Evolutionary conservation across 2,888 invertebrate genomes (phyloP).

Genomic region (Argynnis bischoffii): DNA sequence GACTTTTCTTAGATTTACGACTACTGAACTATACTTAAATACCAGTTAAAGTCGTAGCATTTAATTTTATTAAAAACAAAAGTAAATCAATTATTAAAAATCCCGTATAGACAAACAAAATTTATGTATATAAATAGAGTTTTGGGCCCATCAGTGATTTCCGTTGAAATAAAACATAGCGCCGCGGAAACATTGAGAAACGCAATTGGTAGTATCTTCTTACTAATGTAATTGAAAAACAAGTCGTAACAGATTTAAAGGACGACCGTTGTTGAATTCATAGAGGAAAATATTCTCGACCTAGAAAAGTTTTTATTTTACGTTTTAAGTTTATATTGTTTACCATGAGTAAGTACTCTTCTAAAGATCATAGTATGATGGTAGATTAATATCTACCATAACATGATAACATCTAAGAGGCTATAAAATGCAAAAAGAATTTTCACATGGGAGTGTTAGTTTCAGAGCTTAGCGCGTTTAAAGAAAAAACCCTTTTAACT

Average conservation of each 20-base stretch:
- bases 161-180: constrained; percentile 3
- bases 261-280: not conserved
- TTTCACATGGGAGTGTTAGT: no score
- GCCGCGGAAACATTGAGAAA: constrained; percentile 16
- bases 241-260: constrained; percentile 1
- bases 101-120: not conserved
- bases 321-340: not conserved
- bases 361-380: not conserved
- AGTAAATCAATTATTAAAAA: no score
- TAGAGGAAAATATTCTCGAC: constrained; percentile 1
- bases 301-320: not conserved
- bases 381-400: no score
- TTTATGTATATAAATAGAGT: not conserved
- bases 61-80: no score
- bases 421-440: no score
- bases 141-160: not conserved
- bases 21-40: no score
- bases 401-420: no score
- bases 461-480: no score
- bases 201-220: constrained; percentile 1
- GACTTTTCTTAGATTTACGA: no score
- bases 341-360: not conserved
- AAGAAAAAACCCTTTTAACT: no score
- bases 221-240: constrained; percentile 21
- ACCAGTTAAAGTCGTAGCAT: no score